These are phyloP conservation scores for Pteropus rufus DNA, from an alignment of 2,797 vertebrate species.

Conservation along the genomic window DNA sequence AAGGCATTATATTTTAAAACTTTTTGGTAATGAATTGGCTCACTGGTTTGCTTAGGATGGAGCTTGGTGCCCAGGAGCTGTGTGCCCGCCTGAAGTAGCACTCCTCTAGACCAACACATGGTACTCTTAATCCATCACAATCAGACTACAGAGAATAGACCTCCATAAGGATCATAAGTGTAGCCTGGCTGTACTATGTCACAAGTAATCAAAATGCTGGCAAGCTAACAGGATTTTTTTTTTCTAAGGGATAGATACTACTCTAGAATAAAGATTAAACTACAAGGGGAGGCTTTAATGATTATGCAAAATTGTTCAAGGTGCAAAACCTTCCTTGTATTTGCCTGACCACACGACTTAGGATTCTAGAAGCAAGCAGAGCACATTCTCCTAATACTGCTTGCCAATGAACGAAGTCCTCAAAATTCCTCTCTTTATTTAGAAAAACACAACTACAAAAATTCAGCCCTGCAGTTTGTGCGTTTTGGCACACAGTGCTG, in stretches of 20 bases:
- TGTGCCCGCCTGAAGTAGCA: too few species aligned
- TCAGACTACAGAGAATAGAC: background rate
- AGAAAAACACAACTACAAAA: constrained; percentile 50
- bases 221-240: background rate
- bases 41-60: too few species aligned
- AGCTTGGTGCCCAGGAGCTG: too few species aligned
- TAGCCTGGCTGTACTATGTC: background rate
- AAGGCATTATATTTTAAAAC: background rate
- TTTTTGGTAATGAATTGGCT: background rate
- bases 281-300: background rate
- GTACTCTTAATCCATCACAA: background rate
- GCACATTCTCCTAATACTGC: background rate
- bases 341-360: constrained; percentile 10
- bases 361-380: constrained; percentile 26
- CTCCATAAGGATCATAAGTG: background rate
- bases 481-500: background rate
- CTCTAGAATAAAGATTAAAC: constrained; percentile 1
- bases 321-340: constrained; percentile 23
- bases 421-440: constrained; percentile 41
- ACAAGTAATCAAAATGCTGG: background rate
- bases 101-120: background rate
- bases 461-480: background rate
- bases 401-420: constrained; percentile 35
- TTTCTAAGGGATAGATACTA: background rate
- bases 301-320: constrained; percentile 7